A percentile compares a stretch with the other conserved stretches of the same genome.
Evolutionary conservation across 2,888 invertebrate species (phyloP).

Genomic region (Monoplex corrugatus): DNA sequence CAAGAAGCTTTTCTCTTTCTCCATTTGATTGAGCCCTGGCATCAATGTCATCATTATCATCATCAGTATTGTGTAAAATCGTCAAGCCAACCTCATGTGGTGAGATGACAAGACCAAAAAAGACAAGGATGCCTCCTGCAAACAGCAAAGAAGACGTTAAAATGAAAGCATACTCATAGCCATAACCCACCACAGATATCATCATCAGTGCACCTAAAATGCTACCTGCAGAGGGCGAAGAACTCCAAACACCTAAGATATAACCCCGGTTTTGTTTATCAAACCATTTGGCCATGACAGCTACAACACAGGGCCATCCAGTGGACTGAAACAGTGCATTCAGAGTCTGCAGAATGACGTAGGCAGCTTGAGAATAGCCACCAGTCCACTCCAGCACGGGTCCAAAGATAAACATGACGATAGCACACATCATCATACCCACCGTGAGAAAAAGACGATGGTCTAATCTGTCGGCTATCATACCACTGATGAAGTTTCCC

Average conservation of each 20-base stretch:
- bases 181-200: constrained; percentile 81
- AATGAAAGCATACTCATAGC: constrained; percentile 83
- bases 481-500: constrained; percentile 83
- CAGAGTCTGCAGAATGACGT: constrained; percentile 81
- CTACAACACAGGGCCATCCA: constrained; percentile 83
- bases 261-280: constrained; percentile 82
- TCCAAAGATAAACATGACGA: constrained; percentile 82
- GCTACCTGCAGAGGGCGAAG: constrained; percentile 83
- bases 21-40: not conserved
- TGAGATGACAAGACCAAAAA: constrained; percentile 80
- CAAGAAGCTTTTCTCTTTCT: not conserved
- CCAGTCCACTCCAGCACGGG: constrained; percentile 81
- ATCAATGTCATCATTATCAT: not conserved
- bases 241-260: constrained; percentile 83
- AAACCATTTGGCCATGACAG: constrained; percentile 84
- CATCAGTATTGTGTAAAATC: no score
- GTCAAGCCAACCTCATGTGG: constrained; percentile 79
- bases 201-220: constrained; percentile 83
- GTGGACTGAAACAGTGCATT: constrained; percentile 83
- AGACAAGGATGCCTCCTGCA: constrained; percentile 80
- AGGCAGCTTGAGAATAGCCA: constrained; percentile 81
- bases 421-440: constrained; percentile 35
- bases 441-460: constrained; percentile 24
- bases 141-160: constrained; percentile 81
- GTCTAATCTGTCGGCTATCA: constrained; percentile 81